phyloP scores from a whole-genome alignment of 2,797 vertebrate genomes.

The Erpetoichthys calabaricus region DNA sequence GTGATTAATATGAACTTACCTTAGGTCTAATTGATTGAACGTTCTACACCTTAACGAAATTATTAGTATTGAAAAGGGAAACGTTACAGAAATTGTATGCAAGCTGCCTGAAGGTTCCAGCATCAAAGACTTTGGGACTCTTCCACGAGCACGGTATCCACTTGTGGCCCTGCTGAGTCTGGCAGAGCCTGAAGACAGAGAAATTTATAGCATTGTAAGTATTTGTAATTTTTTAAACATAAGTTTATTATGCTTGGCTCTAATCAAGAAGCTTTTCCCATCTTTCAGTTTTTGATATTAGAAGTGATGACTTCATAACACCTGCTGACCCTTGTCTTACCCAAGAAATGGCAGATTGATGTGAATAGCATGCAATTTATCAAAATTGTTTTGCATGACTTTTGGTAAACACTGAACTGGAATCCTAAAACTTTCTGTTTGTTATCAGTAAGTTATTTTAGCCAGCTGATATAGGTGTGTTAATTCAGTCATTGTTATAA shows the following conservation, averaged over 20 bases:
- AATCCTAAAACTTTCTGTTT: too few species aligned
- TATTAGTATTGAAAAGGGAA: conserved; percentile 54
- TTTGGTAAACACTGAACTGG: too few species aligned
- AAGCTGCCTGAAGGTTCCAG: conserved; percentile 54
- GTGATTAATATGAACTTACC: too few species aligned
- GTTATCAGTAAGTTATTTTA: too few species aligned
- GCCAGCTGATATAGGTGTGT: too few species aligned
- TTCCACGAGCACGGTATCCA: conserved; percentile 73
- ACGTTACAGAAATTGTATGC: conserved; percentile 46
- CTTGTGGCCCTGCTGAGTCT: conserved; percentile 70
- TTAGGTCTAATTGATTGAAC: too few species aligned
- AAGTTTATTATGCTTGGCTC: background rate
- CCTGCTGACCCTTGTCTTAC: too few species aligned
- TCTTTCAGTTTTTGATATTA: conserved; percentile 10
- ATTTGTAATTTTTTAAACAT: conserved; percentile 1
- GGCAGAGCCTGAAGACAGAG: conserved; percentile 52
- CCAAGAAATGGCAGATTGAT: too few species aligned
- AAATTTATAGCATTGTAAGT: conserved; percentile 77
- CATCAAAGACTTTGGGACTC: conserved; percentile 62
- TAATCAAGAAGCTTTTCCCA: conserved; percentile 4
- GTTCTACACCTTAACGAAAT: conserved; percentile 33
- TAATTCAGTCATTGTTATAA: background rate
- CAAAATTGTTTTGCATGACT: too few species aligned
- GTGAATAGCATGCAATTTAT: too few species aligned
- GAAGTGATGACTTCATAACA: background rate